Conservation (phyloP, 2,113 vertebrate genomes). For the Origma solitaria region DNA sequence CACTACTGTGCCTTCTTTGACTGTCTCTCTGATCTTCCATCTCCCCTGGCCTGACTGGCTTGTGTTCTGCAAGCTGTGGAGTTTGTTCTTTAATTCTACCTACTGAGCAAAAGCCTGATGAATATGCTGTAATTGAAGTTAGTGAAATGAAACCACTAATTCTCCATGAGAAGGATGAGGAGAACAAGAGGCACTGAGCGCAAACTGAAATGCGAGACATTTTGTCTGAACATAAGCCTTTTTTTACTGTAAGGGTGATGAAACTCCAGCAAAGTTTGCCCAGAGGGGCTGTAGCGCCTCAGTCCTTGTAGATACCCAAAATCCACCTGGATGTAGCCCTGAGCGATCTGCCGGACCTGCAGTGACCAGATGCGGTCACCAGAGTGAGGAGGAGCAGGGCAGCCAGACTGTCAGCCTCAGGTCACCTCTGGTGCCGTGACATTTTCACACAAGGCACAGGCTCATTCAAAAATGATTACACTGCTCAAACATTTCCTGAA, state of each 20-base stretch:
- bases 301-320: background rate
- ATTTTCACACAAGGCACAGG: background rate
- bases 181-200: background rate
- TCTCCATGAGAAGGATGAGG: background rate
- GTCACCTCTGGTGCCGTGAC: background rate
- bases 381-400: no score
- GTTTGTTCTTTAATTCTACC: background rate
- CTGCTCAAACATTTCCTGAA: background rate
- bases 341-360: background rate
- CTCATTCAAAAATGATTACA: background rate
- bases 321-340: fast-evolving
- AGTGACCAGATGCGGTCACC: no score
- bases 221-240: background rate
- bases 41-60: background rate
- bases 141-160: background rate
- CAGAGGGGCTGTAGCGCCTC: background rate
- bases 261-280: background rate
- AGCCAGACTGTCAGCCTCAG: background rate
- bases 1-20: fast-evolving
- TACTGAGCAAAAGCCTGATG: background rate
- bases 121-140: background rate
- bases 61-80: background rate
- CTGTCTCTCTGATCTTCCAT: background rate
- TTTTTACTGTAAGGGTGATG: background rate
- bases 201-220: background rate